Evolutionary conservation across 2,797 vertebrate species (phyloP), one percentile per base, ranked within the genome.

Genomic region (Ispidina picta): DNA sequence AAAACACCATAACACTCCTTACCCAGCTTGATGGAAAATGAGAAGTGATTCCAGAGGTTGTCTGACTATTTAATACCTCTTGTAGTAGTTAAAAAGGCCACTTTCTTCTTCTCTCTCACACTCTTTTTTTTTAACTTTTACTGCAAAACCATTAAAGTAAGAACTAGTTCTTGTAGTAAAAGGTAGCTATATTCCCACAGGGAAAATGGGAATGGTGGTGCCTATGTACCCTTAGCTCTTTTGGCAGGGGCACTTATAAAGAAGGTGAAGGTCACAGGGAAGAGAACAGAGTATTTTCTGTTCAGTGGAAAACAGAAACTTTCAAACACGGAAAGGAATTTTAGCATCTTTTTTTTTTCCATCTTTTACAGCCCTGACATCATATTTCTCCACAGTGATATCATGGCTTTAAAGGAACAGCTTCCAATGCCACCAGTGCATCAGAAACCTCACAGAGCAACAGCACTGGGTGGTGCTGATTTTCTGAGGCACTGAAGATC

Each of bases 281-380:
- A 96, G 85, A 94, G 94, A 96, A 97, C 96, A 97, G 88, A 96
- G 39, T 66, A 85, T 96, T 96, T 97, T 96, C 95, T 98, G 93
- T 96, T 97, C 75, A 85, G 52, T 60, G 21, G 81, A 90, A 95
- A 95, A 91, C 8, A 95, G 94, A 97, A 97, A 95, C 87, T 93
- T 96, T 78, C 83, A 96, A 93, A 96, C 28, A 69, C 8, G 21
- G 90, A 82, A 84, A 63, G 60, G 79, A 91, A 94, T 94, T 96
- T 95, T 92, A 93, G 90, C 89, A 87, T 77, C 93, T 94, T 95
- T 76, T 89, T 90, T 82, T 39, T 39, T 15, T 15, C 88, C 82
- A 89, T 90, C 88, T 94, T 97, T 97, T 96, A 97, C 63, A 94
- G 83, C 60, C 79, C 89, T 97, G 96, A 97, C 96, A 95, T 97